Evolutionary conservation across 30 jellyfish, hydroid and myxozoan species (phyloP).

Genomic region (Turritopsis dohrnii): DNA sequence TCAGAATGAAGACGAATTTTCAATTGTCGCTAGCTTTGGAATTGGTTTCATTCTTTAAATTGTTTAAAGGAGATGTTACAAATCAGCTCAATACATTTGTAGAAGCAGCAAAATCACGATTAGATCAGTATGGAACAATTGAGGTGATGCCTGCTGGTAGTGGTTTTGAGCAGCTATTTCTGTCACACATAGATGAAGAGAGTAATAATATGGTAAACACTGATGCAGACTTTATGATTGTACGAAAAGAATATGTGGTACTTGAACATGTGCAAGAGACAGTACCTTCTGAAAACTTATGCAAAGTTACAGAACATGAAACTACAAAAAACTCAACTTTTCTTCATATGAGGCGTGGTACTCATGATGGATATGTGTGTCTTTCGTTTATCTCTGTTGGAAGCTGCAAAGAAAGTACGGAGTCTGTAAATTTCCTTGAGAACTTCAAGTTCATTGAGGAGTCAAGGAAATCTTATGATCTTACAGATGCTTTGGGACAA

Average conservation of each 20-base stretch:
- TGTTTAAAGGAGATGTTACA: neutral
- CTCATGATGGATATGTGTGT: neutral
- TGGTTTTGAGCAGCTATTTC: neutral
- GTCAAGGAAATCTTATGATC: neutral
- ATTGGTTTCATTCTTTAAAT: neutral
- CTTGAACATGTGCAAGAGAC: neutral
- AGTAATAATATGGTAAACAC: neutral
- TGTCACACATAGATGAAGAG: neutral
- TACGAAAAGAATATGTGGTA: neutral
- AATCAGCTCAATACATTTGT: neutral
- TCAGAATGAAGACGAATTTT: neutral
- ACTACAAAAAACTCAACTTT: neutral
- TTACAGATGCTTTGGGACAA: neutral
- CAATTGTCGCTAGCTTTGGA: neutral
- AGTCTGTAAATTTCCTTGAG: neutral
- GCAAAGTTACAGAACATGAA: neutral
- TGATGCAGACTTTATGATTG: neutral
- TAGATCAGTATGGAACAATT: neutral
- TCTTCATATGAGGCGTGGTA: neutral
- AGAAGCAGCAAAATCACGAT: neutral
- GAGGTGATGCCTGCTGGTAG: neutral
- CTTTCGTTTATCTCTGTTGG: neutral
- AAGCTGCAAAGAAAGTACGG: neutral
- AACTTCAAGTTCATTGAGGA: neutral
- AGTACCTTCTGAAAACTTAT: neutral